Conservation (phyloP, 2,113 vertebrate species). For the Esox niger region DNA sequence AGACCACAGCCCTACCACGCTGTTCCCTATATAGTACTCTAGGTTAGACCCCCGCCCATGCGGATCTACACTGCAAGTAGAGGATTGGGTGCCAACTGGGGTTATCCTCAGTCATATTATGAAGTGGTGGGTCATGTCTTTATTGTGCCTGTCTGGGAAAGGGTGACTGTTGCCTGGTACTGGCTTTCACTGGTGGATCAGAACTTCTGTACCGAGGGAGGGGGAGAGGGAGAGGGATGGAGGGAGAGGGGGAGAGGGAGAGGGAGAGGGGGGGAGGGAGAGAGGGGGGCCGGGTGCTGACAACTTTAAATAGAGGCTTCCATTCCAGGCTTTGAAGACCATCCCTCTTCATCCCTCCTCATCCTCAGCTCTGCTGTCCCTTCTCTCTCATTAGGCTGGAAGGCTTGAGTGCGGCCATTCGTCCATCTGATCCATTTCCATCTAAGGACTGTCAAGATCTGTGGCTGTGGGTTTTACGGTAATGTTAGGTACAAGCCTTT, state of each 20-base stretch:
- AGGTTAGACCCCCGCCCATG: too few species aligned
- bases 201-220: conserved; percentile 47
- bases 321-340: conserved; percentile 75
- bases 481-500: conserved; percentile 75
- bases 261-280: conserved; percentile 2
- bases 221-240: background rate
- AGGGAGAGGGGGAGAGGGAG: background rate
- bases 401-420: conserved; percentile 71
- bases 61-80: too few species aligned
- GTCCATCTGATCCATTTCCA: conserved; percentile 68
- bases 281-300: conserved; percentile 45
- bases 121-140: background rate
- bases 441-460: conserved; percentile 75
- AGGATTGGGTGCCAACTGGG: background rate
- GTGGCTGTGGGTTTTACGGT: conserved; percentile 78
- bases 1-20: too few species aligned
- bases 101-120: background rate
- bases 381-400: conserved; percentile 77
- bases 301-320: conserved; percentile 77
- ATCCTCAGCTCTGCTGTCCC: conserved; percentile 31
- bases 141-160: conserved; percentile 18
- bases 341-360: conserved; percentile 70
- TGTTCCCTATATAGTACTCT: too few species aligned
- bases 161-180: conserved; percentile 51
- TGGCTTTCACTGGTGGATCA: conserved; percentile 61